These are phyloP conservation scores for Sisyra nigra DNA, from an alignment of 2,888 invertebrate species.

Conservation along the genomic window DNA sequence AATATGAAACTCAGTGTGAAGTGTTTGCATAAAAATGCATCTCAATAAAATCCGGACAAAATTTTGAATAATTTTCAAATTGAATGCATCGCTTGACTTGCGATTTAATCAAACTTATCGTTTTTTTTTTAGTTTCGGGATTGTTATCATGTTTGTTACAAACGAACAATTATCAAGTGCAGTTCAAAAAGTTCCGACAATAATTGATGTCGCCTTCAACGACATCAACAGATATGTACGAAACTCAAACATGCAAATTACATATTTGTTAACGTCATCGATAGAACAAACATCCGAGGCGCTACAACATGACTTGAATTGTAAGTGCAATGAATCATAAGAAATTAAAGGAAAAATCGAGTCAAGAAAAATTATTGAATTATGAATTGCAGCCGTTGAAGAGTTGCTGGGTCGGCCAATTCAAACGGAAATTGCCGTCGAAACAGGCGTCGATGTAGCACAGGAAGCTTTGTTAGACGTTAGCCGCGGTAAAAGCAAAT, in stretches of 20 bases:
- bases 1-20: too few relatives aligned
- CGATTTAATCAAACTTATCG: too few relatives aligned
- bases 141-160: conserved; percentile 41
- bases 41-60: too few relatives aligned
- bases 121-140: conserved; percentile 37
- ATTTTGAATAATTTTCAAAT: too few relatives aligned
- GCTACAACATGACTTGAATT: conserved; percentile 43
- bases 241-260: conserved; percentile 45
- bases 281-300: conserved; percentile 44
- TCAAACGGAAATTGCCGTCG: conserved; percentile 51
- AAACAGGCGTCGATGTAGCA: conserved; percentile 61
- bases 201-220: conserved; percentile 36
- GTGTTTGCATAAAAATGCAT: too few relatives aligned
- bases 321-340: too few relatives aligned
- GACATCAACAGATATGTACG: conserved; percentile 43
- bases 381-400: conserved; percentile 43
- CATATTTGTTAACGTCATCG: conserved; percentile 36
- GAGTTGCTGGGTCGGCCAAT: conserved; percentile 61
- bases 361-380: conserved; percentile 1
- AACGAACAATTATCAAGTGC: conserved; percentile 43
- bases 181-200: conserved; percentile 34
- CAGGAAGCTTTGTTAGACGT: conserved; percentile 54
- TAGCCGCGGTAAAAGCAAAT: conserved; percentile 39
- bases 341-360: neutral
- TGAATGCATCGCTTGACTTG: too few relatives aligned